Conservation (phyloP, 2,888 invertebrate species). For the Synergus laeviventris region DNA sequence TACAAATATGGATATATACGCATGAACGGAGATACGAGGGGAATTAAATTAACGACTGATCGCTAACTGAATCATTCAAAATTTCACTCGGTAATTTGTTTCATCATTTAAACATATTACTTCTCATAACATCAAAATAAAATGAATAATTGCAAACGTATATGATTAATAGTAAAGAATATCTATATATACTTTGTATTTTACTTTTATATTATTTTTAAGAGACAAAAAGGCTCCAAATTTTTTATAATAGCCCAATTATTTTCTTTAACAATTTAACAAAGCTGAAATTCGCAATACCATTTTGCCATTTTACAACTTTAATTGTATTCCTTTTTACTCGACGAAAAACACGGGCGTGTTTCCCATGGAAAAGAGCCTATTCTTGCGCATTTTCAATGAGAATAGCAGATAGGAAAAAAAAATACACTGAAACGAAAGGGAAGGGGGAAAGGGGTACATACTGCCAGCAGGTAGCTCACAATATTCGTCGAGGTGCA, state of each 20-base stretch:
- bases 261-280: not conserved
- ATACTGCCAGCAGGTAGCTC: conserved; percentile 14
- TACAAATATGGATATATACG: conserved; percentile 24
- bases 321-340: not conserved
- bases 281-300: not conserved
- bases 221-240: too few species aligned
- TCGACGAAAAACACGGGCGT: not conserved
- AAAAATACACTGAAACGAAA: not conserved
- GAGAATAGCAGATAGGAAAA: not conserved
- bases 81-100: not conserved
- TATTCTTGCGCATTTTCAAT: conserved; percentile 17
- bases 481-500: conserved; percentile 28
- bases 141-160: not conserved
- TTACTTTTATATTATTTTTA: too few species aligned
- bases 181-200: too few species aligned
- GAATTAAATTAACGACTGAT: conserved; percentile 24
- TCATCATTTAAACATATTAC: not conserved
- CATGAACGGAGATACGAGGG: not conserved
- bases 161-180: not conserved
- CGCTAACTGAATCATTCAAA: conserved; percentile 2
- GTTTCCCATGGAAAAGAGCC: conserved; percentile 9
- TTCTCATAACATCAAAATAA: not conserved
- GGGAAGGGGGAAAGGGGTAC: not conserved
- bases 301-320: not conserved
- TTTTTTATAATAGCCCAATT: too few species aligned